These are phyloP conservation scores for Drosophila ochracea DNA, from an alignment of 2,888 invertebrate genomes.

Conservation along the genomic window DNA sequence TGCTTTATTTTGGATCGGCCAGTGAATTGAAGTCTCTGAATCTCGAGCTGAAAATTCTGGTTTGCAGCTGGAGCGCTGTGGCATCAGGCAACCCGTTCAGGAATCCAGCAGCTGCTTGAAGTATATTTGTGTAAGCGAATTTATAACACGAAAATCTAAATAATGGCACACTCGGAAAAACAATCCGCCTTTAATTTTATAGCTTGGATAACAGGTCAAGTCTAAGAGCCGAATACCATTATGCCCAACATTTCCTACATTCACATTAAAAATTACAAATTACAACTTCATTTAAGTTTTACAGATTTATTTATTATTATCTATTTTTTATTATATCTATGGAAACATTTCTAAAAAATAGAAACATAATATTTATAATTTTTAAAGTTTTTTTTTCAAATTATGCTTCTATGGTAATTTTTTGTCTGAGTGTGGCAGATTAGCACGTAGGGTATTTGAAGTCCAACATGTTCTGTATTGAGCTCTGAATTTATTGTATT, in stretches of 20 bases:
- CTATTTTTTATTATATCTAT: neutral
- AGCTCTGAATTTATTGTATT: slow-evolving; percentile 11
- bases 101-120: neutral
- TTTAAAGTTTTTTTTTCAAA: too few species aligned
- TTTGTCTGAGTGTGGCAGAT: neutral
- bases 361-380: neutral
- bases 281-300: neutral
- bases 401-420: neutral
- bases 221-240: neutral
- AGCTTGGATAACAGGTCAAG: neutral
- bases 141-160: neutral
- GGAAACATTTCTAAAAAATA: neutral
- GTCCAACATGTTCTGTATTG: neutral
- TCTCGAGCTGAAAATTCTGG: too few species aligned
- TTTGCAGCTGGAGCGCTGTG: neutral
- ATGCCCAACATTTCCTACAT: neutral
- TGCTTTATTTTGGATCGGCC: too few species aligned
- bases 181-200: neutral
- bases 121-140: neutral
- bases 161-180: neutral
- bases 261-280: too few species aligned
- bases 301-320: neutral
- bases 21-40: too few species aligned
- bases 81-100: neutral
- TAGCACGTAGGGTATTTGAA: slow-evolving; percentile 4